Conservation (phyloP, 2,888 invertebrate species). For the Timandra comae region DNA sequence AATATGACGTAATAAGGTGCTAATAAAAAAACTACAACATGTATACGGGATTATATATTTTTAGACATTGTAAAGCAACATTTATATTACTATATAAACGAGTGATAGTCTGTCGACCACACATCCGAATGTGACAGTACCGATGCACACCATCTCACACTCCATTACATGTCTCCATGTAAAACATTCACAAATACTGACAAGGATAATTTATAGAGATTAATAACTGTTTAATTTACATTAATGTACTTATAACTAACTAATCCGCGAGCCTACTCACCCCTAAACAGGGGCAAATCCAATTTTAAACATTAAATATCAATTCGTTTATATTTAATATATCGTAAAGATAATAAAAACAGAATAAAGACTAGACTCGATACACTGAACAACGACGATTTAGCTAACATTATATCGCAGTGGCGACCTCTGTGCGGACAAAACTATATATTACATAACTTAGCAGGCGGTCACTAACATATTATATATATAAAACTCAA, state of each 20-base stretch:
- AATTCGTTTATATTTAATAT: slow-evolving; percentile 68
- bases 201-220: slow-evolving; percentile 66
- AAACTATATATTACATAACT: slow-evolving; percentile 1
- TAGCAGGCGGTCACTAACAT: not conserved
- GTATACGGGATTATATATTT: slow-evolving; percentile 75
- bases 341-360: slow-evolving; percentile 71
- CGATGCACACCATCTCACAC: slow-evolving; percentile 38
- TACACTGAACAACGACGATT: slow-evolving; percentile 75
- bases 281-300: slow-evolving; percentile 53
- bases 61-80: slow-evolving; percentile 78
- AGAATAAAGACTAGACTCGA: slow-evolving; percentile 76
- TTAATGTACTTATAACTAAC: slow-evolving; percentile 73
- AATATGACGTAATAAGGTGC: too few relatives aligned
- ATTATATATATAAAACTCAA: too few relatives aligned
- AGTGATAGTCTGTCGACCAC: slow-evolving; percentile 54
- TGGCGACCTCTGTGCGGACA: slow-evolving; percentile 32
- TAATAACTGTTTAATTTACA: slow-evolving; percentile 71
- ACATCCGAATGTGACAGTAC: slow-evolving; percentile 76
- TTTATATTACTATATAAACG: slow-evolving; percentile 73
- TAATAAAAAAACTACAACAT: slow-evolving; percentile 45
- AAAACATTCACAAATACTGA: slow-evolving; percentile 73
- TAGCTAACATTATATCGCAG: slow-evolving; percentile 63
- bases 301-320: slow-evolving; percentile 67
- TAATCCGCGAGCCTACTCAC: slow-evolving; percentile 67
- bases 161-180: slow-evolving; percentile 50